Base-by-base conservation (phyloP, 1,140 invertebrate genomes). In the Oppia nitens region DNA sequence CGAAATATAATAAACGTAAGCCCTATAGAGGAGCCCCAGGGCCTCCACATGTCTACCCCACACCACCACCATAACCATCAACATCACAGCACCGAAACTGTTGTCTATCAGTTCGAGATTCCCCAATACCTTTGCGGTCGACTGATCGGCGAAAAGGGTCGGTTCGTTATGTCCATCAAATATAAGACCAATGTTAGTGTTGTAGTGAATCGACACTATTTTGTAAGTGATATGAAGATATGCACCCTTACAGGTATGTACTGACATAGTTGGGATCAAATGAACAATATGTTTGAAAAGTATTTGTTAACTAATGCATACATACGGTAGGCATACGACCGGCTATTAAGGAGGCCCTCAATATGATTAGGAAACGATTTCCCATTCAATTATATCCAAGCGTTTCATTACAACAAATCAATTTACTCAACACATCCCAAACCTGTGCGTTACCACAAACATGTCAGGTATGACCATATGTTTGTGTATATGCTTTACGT, bases 71-170 rank as follows among this genome's bases (percentile, higher is more conserved):
- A n/a, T n/a, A n/a, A n/a, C n/a, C n/a, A n/a, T n/a, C n/a, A n/a
- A n/a, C 32, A 40, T 40, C 6, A 6, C 17, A 40, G 6, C 17
- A 64, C 62, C 47, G 28, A 29, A 14, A 24, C 26, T 9, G 60
- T 64, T 26, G 64, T 57, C 27, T 84, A 83, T 64, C 80, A 92
- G 67, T 93, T 94, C 73, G 75, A 81, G 62, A 81, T 94, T 64
- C 84, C 87, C 11, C 67, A 70, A 28, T 68, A 75, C 47, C 68
- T 90, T 49, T 87, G 91, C 60, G 91, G 91, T 17, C 78, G 82
- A 32, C 74, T 97, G 56, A 94, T 95, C 68, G 91, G 92, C 27
- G 80, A 79, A 65, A 79, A 82, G 64, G 88, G 90, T 23, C 73
- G 75, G n/a, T 84, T 83, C 71, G 81, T 95, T 14, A 81, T 83